Conservation (phyloP, 2,888 invertebrate species). For the Serripes groenlandicus region DNA sequence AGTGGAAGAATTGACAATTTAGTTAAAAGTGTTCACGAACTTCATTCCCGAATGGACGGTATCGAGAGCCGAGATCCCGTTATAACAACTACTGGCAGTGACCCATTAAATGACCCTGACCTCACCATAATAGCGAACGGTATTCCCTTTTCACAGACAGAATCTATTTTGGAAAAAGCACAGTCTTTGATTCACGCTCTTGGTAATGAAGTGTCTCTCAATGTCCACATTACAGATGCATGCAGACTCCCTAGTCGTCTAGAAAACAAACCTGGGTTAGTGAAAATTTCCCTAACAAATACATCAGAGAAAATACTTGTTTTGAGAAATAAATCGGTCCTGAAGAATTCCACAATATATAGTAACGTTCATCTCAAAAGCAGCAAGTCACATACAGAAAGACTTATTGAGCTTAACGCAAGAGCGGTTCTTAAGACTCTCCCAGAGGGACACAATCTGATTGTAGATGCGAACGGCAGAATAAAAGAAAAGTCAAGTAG, state of each 20-base stretch:
- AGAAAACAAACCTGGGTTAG: conserved; percentile 1
- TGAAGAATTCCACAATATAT: conserved; percentile 5
- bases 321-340: conserved; percentile 27
- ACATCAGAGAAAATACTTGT: conserved; percentile 27
- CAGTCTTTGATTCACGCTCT: conserved; percentile 8
- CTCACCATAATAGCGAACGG: conserved; percentile 7
- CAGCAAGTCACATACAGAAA: conserved; percentile 33
- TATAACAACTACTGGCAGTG: background rate
- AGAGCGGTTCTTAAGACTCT: conserved; percentile 38
- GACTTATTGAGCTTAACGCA: conserved; percentile 46
- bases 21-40: conserved; percentile 28
- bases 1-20: conserved; percentile 7
- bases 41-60: conserved; percentile 5
- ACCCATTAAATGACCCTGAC: conserved; percentile 8
- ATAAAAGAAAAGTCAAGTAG: conserved; percentile 16
- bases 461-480: conserved; percentile 34
- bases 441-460: conserved; percentile 34
- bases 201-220: conserved; percentile 14
- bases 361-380: conserved; percentile 26
- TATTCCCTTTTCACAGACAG: background rate
- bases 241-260: background rate
- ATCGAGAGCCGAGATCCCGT: conserved; percentile 10
- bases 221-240: background rate
- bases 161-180: conserved; percentile 10
- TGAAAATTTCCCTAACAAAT: conserved; percentile 40